Conservation (phyloP, 1,140 invertebrate species). For the Rhagoletis pomonella region DNA sequence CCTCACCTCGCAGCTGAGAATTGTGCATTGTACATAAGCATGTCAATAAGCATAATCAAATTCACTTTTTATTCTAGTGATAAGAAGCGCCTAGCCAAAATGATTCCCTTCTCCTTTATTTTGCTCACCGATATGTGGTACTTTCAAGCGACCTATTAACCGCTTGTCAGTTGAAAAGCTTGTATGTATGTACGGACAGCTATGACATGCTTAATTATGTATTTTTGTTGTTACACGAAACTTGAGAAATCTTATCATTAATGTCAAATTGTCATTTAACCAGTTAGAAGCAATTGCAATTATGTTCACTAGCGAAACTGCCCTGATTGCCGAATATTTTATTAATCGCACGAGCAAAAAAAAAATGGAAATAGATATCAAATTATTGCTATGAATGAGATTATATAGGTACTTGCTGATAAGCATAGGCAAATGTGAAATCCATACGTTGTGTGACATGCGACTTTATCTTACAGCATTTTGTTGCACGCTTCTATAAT, state of each 20-base stretch:
- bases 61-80: conserved; percentile 10
- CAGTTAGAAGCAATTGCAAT: no score
- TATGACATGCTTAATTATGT: neutral
- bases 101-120: neutral
- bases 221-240: no score
- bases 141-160: neutral
- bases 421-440: no score
- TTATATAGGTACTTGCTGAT: no score
- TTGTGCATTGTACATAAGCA: neutral
- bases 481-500: neutral
- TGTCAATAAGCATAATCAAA: conserved; percentile 25
- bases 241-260: no score
- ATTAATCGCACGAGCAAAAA: no score
- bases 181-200: neutral
- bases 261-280: no score
- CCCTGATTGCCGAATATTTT: no score
- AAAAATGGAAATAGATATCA: no score
- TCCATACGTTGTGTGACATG: no score
- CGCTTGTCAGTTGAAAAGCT: neutral
- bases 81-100: conserved; percentile 14
- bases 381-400: no score
- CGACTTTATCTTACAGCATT: neutral
- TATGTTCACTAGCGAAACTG: no score
- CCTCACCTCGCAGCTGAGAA: neutral
- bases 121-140: neutral